These are phyloP conservation scores for Trematocara macrostoma DNA, from an alignment of 2,113 vertebrate species.

Conservation along the genomic window DNA sequence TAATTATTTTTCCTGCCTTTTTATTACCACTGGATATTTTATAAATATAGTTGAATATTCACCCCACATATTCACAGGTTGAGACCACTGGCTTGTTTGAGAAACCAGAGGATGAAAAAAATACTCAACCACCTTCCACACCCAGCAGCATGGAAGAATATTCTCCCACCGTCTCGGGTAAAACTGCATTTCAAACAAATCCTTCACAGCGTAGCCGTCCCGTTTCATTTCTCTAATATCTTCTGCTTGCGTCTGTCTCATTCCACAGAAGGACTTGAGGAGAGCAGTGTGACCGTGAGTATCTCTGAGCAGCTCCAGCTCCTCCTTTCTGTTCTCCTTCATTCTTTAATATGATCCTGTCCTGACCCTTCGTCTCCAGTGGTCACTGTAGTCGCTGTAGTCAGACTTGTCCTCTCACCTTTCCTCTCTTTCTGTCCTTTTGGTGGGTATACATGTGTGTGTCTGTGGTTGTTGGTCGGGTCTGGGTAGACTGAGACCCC, in stretches of 20 bases:
- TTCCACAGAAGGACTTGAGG: constrained; percentile 65
- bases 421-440: constrained; percentile 66
- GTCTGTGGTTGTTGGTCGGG: constrained; percentile 21
- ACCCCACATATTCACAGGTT: constrained; percentile 45
- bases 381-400: constrained; percentile 43
- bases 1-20: not conserved
- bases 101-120: constrained; percentile 6
- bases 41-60: not conserved
- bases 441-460: constrained; percentile 24
- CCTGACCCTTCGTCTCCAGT: constrained; percentile 52
- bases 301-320: not conserved
- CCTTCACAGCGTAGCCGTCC: not conserved
- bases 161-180: constrained; percentile 64
- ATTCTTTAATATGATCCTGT: constrained; percentile 48
- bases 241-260: not conserved
- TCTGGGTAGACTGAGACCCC: constrained; percentile 76
- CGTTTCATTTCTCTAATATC: not conserved
- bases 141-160: constrained; percentile 35
- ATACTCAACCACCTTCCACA: not conserved
- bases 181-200: not conserved
- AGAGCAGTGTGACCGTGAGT: constrained; percentile 70
- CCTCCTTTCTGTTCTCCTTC: constrained; percentile 24
- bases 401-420: constrained; percentile 61
- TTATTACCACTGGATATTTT: not conserved
- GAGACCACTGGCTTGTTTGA: not conserved